phyloP scores from a whole-genome alignment of 2,797 vertebrate genomes.

The Crax fasciolata region DNA sequence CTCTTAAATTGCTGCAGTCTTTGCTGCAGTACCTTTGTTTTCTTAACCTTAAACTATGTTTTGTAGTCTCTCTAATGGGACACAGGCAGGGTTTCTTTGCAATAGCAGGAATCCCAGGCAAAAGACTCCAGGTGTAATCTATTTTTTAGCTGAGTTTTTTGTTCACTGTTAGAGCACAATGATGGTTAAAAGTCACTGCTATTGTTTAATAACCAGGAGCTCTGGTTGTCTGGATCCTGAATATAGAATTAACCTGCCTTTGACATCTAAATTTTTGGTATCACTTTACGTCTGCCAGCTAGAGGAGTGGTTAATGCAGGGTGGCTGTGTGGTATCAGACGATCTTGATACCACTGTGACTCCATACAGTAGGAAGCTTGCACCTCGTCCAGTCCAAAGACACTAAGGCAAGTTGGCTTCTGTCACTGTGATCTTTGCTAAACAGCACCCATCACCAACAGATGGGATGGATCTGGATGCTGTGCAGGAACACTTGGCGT shows the following conservation, averaged over 20 bases:
- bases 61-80: background rate
- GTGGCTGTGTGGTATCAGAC: background rate
- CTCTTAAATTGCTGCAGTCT: background rate
- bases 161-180: background rate
- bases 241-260: background rate
- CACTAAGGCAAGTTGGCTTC: background rate
- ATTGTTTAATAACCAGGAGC: background rate
- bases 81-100: background rate
- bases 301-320: background rate
- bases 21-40: background rate
- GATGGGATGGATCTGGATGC: background rate
- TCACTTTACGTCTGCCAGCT: background rate
- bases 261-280: background rate
- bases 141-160: background rate
- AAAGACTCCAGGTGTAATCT: background rate
- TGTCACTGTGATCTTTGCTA: background rate
- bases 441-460: background rate
- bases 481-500: too few species aligned
- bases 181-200: background rate
- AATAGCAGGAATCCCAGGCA: background rate
- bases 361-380: background rate
- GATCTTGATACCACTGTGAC: background rate
- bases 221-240: background rate
- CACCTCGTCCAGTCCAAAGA: background rate
- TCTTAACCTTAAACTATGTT: background rate